Evolutionary conservation across 1,140 invertebrate species (phyloP).

Genomic region (Procambarus clarkii): DNA sequence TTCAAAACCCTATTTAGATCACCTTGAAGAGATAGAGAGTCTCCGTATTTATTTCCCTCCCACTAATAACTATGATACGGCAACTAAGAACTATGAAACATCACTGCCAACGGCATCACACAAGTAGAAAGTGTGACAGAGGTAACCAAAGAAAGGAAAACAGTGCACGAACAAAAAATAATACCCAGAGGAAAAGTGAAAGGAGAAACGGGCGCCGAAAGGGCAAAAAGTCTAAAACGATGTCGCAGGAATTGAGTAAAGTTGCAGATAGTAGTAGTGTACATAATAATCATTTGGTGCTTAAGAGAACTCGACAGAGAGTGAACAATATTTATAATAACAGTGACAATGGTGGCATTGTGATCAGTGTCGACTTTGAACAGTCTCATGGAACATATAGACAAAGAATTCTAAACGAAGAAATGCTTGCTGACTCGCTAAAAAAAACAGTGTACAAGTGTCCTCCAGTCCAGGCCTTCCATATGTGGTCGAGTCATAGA

Average conservation of each 20-base stretch:
- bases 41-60: too few relatives aligned
- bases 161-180: not conserved
- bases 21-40: too few relatives aligned
- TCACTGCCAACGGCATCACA: not conserved
- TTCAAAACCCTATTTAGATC: too few relatives aligned
- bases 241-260: not conserved
- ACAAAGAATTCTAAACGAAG: not conserved
- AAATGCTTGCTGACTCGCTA: conserved; percentile 64
- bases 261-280: not conserved
- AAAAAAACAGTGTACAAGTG: conserved; percentile 5
- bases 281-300: conserved; percentile 6
- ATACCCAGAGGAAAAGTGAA: not conserved
- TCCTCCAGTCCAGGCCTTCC: not conserved
- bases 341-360: not conserved
- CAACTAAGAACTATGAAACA: not conserved
- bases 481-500: conserved; percentile 15
- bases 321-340: conserved; percentile 11
- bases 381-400: conserved; percentile 8
- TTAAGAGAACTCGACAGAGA: not conserved
- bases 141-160: not conserved
- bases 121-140: not conserved
- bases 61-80: too few relatives aligned
- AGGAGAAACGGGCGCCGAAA: not conserved
- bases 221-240: conserved; percentile 1
- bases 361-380: not conserved